phyloP scores from a whole-genome alignment of 2,888 invertebrate species.

The Cenopis cana region DNA sequence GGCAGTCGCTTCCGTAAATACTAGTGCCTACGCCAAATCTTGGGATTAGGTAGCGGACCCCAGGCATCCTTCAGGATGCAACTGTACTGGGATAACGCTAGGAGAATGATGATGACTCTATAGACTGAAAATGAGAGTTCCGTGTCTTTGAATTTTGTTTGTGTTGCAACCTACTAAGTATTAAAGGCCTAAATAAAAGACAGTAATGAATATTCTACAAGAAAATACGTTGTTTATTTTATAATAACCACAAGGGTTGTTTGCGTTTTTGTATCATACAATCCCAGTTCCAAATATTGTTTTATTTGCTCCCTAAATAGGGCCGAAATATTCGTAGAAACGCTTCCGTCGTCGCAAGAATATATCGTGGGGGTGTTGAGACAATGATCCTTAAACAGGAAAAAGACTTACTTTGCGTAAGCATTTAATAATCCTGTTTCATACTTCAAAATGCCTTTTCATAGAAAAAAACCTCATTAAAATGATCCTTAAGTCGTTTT shows the following conservation, averaged over 20 bases:
- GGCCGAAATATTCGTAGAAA: conserved; percentile 2
- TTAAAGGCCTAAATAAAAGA: no score
- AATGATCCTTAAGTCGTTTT: neutral
- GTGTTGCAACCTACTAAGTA: no score
- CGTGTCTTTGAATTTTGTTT: no score
- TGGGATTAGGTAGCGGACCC: no score
- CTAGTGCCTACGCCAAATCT: no score
- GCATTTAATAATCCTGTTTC: conserved; percentile 13
- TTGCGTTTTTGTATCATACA: neutral
- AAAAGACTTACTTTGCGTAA: neutral
- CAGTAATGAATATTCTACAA: no score
- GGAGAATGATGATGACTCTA: no score
- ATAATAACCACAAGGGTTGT: neutral
- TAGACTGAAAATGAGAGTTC: no score
- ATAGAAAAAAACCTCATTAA: conserved; percentile 1
- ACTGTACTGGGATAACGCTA: no score
- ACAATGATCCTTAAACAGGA: neutral
- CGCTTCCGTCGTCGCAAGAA: neutral
- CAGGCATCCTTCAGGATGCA: no score
- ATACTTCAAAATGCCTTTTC: conserved; percentile 14
- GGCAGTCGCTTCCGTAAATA: no score
- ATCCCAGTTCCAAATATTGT: neutral
- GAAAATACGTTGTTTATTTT: no score
- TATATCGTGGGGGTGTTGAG: conserved; percentile 15
- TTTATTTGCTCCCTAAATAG: neutral